Evolutionary conservation across 2,888 invertebrate genomes (phyloP), one percentile per base, ranked within the genome.

Genomic region (Agrochola macilenta): DNA sequence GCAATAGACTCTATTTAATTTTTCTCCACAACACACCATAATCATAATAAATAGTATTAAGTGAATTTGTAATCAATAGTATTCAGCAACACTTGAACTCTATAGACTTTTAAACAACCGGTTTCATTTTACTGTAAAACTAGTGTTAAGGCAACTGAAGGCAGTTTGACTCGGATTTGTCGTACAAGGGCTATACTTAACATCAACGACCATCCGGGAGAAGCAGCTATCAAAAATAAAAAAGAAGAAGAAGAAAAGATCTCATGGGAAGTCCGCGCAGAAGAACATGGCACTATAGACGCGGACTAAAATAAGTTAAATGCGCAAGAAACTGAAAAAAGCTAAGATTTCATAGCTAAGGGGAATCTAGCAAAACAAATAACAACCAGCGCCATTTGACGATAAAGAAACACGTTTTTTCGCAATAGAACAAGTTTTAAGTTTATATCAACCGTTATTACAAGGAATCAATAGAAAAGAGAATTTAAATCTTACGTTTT

Each of bases 361-460:
- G 93, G 93, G 91, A 93, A 94, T 94, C 93, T 96, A 96, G 95
- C 90, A 92, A 89, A 95, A 93, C 85, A 93, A 95, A 96, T 95
- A 94, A 94, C 91, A 95, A 90, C 91, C 89, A 92, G 92, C 95
- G 96, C 95, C 96, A 97, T 97, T 97, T 97, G 97, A 97, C 97
- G 95, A 95, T 96, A 96, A 96, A 97, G 97, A 94, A 96, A 96
- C 95, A 96, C 96, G 96, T 97, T 97, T 97, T 97, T 97, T 97
- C 96, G 97, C 97, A 97, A 97, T 97, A 97, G 97, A 97, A 97
- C 97, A 96, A 97, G 97, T 97, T 97, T 97, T 97, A 95, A 93
- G 94, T 97, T 97, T 96, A 97, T 96, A 97, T 97, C 97, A 96
- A 97, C 95, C 95, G 96, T 97, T 97, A 96, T 97, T 96, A 96